These are phyloP conservation scores for Nyctereutes procyonoides DNA, from an alignment of 2,113 vertebrate genomes.

Conservation along the genomic window DNA sequence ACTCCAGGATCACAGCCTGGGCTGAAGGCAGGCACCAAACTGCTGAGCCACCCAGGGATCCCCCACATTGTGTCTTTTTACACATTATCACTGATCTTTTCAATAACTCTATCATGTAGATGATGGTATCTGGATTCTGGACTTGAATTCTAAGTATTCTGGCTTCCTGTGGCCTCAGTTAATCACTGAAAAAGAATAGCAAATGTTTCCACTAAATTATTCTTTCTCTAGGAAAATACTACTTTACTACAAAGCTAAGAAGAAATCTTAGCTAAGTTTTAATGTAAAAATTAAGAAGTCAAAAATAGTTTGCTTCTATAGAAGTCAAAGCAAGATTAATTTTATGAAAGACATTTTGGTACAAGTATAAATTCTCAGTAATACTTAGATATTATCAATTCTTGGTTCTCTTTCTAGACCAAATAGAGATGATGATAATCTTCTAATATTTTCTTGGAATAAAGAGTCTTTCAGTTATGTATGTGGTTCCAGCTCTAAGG, in stretches of 20 bases:
- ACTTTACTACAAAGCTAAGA: not conserved
- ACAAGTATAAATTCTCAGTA: not conserved
- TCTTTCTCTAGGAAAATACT: slow-evolving; percentile 1
- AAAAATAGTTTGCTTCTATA: not conserved
- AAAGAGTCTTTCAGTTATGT: not conserved
- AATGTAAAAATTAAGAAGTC: slow-evolving; percentile 35
- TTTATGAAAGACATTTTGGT: slow-evolving; percentile 44
- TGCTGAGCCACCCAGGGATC: no score
- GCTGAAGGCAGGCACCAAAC: no score
- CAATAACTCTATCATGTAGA: not conserved
- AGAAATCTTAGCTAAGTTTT: slow-evolving; percentile 17
- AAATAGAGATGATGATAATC: not conserved
- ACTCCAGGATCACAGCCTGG: no score
- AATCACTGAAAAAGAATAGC: slow-evolving; percentile 24
- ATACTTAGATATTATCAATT: not conserved
- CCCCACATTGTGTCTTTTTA: not conserved
- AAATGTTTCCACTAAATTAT: not conserved
- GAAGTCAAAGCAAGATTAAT: slow-evolving; percentile 9
- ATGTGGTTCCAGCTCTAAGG: not conserved
- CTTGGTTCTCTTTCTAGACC: not conserved
- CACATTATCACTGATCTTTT: not conserved
- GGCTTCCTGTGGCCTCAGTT: not conserved
- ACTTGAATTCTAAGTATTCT: slow-evolving; percentile 43
- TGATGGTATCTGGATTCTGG: not conserved
- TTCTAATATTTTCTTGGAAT: slow-evolving; percentile 43